Conservation (phyloP, 2,888 invertebrate species). For the Lepeophtheirus nordmannii region DNA sequence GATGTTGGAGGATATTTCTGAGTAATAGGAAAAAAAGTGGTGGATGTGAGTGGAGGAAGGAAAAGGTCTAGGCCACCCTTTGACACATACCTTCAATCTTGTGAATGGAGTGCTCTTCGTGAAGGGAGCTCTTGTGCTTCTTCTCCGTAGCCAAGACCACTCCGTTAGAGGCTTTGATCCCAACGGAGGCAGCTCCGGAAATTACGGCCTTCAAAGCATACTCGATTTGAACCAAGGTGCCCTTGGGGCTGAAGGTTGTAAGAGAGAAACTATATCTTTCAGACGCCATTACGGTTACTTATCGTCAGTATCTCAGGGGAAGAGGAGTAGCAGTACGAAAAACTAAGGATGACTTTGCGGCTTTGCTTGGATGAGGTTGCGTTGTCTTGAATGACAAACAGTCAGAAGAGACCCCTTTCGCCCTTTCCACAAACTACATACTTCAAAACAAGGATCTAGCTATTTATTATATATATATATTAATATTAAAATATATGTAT, state of each 20-base stretch:
- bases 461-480: too few relatives aligned
- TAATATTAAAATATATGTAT: too few relatives aligned
- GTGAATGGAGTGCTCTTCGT: constrained; percentile 89
- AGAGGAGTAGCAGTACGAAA: neutral
- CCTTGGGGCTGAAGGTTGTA: constrained; percentile 84
- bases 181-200: constrained; percentile 94
- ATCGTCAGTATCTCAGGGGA: neutral
- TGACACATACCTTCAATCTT: constrained; percentile 67
- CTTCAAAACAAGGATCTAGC: too few relatives aligned
- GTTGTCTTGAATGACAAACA: neutral
- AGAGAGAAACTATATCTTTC: constrained; percentile 94
- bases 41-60: too few relatives aligned
- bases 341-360: neutral
- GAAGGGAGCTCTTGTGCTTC: constrained; percentile 87
- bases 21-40: too few relatives aligned
- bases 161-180: constrained; percentile 96
- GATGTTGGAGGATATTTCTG: constrained; percentile 41
- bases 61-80: neutral
- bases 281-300: constrained; percentile 51
- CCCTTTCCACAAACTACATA: too few relatives aligned
- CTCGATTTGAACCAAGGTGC: constrained; percentile 97
- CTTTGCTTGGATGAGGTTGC: neutral
- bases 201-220: constrained; percentile 98
- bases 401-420: too few relatives aligned
- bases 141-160: constrained; percentile 97